Evolutionary conservation across 1,140 invertebrate genomes (phyloP).

Genomic region (Drosophila orena): DNA sequence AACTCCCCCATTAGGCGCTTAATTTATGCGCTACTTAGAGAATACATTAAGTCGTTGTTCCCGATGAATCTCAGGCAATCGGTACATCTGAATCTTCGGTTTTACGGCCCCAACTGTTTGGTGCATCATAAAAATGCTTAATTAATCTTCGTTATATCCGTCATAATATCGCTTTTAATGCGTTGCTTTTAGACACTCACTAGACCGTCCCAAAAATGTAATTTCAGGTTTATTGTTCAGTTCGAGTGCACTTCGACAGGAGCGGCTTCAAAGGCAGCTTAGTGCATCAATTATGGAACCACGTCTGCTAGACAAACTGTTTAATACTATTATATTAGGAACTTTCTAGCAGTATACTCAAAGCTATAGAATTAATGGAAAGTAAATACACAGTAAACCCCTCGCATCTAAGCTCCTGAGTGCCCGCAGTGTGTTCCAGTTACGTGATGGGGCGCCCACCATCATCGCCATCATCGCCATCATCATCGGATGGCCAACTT

Average conservation of each 20-base stretch:
- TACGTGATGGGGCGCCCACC: slow-evolving; percentile 44
- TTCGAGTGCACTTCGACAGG: slow-evolving; percentile 14
- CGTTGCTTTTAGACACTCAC: slow-evolving; percentile 44
- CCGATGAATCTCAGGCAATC: slow-evolving; percentile 26
- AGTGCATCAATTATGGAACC: too few relatives aligned
- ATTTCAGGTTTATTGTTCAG: neutral
- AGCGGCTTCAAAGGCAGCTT: neutral
- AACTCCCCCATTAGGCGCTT: slow-evolving; percentile 38
- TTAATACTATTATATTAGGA: too few relatives aligned
- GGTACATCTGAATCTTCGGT: slow-evolving; percentile 30
- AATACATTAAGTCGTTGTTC: slow-evolving; percentile 37
- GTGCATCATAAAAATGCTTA: slow-evolving; percentile 59
- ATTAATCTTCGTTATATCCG: slow-evolving; percentile 52
- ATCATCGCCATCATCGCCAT: slow-evolving; percentile 4
- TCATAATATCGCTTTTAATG: slow-evolving; percentile 50
- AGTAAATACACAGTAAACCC: too few relatives aligned
- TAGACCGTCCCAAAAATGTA: neutral
- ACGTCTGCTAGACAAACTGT: too few relatives aligned
- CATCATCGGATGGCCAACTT: slow-evolving; percentile 2
- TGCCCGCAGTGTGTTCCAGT: slow-evolving; percentile 47
- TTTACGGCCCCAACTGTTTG: slow-evolving; percentile 56
- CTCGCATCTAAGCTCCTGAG: slow-evolving; percentile 11
- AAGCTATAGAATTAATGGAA: too few relatives aligned
- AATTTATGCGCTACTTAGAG: slow-evolving; percentile 50
- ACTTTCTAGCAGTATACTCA: too few relatives aligned